phyloP scores from a whole-genome alignment of 2,888 invertebrate genomes.

The Scaeva pyrastri region DNA sequence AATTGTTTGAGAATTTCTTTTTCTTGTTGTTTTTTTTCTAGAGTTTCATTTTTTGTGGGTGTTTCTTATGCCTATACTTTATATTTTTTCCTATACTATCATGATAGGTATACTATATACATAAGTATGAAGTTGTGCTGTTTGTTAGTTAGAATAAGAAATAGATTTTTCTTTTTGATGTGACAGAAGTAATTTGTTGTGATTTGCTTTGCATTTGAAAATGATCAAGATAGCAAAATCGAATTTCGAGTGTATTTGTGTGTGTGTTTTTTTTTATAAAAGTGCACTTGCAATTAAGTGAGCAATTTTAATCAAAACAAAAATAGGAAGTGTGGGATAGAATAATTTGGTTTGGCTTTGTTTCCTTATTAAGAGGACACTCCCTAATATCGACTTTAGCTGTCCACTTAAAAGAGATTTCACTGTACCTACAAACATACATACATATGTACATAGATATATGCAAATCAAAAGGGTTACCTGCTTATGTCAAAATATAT shows the following conservation, averaged over 20 bases:
- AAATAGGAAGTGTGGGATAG: no score
- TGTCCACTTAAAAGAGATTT: no score
- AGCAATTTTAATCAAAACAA: no score
- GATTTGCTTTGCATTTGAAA: conserved; percentile 13
- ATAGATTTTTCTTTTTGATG: conserved; percentile 30
- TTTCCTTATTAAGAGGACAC: no score
- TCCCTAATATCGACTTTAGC: no score
- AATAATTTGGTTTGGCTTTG: no score
- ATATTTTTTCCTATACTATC: background rate
- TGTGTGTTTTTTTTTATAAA: no score
- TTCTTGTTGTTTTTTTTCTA: background rate
- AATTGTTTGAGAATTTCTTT: conserved; percentile 63
- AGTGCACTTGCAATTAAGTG: no score
- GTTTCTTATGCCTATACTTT: conserved; percentile 3
- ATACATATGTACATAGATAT: no score
- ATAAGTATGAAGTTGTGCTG: background rate
- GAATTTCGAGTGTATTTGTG: background rate
- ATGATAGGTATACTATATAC: background rate
- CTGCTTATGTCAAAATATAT: no score
- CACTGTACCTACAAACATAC: no score
- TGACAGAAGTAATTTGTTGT: conserved; percentile 11
- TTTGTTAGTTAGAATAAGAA: background rate
- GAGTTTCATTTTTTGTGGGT: background rate
- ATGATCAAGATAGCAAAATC: background rate
- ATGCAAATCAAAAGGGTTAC: no score